Evolutionary conservation across 2,113 vertebrate species (phyloP).

Genomic region (Chinchilla lanigera): DNA sequence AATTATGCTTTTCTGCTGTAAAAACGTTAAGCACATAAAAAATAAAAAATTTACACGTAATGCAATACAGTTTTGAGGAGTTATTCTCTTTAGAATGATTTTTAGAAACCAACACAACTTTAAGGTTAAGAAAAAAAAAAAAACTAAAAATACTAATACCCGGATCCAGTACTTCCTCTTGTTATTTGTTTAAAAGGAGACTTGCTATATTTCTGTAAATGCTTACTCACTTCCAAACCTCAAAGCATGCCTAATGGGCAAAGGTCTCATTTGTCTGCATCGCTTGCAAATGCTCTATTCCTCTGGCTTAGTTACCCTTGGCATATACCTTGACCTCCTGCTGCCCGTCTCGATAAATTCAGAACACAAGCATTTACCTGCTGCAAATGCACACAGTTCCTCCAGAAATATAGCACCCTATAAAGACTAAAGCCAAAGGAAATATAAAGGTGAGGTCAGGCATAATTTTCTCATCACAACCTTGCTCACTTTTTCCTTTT

Average conservation of each 20-base stretch:
- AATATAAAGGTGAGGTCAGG: constrained; percentile 63
- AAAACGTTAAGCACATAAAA: neutral
- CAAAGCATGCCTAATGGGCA: neutral
- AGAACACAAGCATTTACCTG: constrained; percentile 66
- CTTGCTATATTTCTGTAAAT: neutral
- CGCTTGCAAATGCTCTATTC: neutral
- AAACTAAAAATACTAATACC: no score
- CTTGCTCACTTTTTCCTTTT: constrained; percentile 44
- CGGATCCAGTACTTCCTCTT: rapidly evolving
- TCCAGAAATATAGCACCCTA: constrained; percentile 72
- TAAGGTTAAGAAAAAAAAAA: neutral
- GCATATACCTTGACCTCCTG: constrained; percentile 56
- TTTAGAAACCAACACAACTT: neutral
- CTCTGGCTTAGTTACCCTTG: constrained; percentile 72
- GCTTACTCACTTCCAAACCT: neutral
- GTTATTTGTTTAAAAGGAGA: neutral
- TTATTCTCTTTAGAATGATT: neutral
- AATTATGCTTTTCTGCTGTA: neutral
- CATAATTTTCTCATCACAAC: constrained; percentile 72
- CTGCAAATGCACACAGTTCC: constrained; percentile 54
- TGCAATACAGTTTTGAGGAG: neutral
- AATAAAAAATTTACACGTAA: neutral
- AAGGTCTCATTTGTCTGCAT: neutral
- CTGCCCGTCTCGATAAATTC: constrained; percentile 70
- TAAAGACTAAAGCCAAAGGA: constrained; percentile 62